Base-by-base conservation (phyloP, 2,888 invertebrate genomes). In the Philereme transversata region DNA sequence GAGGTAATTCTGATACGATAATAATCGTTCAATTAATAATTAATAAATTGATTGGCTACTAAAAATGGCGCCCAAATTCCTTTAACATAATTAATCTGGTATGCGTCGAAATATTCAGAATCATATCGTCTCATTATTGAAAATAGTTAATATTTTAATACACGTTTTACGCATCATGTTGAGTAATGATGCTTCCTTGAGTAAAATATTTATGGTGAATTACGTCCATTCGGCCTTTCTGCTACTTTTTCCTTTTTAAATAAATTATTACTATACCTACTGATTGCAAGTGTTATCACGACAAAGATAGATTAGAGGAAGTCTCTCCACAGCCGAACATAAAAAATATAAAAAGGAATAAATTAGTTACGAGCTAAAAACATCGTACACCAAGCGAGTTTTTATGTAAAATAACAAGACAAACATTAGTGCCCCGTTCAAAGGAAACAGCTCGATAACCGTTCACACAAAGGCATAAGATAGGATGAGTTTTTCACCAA, bases 401-500 rank as follows among this genome's bases (percentile, higher is more conserved):
- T 62, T 62, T 67, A 68, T 60, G 63, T 60, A 63, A 67, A 65
- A 64, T 60, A 60, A 65, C 52, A 63, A 63, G 49, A 56, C 48
- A 49, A 65, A 57, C 60, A 47, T 46, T 51, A 57, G 62, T 61
- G 62, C 51, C 54, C 36, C 46, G 60, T 53, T 56, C 43, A 56
- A 68, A 71, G 69, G 67, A 67, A 52, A 44, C 56, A 64, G 51
- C 67, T 68, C 65, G 68, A 71, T 77, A 78, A 74, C 69, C 68
- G 67, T 73, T 60, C 64, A 66, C 69, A 76, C 68, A 74, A 65
- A 73, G 60, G 73, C 71, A 74, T 76, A 77, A 76, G 76, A 81
- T 77, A 78, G 75, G 79, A 75, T 74, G 75, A 77, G 74, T 82
- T 84, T 81, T 77, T 74, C 72, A 68, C 74, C 67, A 78, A 81